Evolutionary conservation across 2,113 vertebrate genomes (phyloP).

Genomic region (Sander lucioperca): DNA sequence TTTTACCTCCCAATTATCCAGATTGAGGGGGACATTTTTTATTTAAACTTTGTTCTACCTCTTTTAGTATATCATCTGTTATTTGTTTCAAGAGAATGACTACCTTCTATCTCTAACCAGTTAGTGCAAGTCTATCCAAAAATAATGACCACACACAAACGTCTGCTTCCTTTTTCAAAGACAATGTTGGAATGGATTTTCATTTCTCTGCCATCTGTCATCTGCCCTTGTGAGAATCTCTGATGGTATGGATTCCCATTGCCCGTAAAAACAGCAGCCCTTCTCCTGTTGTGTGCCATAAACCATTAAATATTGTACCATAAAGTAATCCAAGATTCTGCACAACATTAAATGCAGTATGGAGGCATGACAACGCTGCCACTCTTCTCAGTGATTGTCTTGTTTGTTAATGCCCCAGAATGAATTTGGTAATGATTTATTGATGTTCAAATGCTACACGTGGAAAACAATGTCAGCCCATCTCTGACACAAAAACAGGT

Average conservation of each 20-base stretch:
- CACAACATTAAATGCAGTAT: background rate
- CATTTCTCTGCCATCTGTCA: slow-evolving; percentile 2
- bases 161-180: slow-evolving; percentile 18
- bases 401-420: background rate
- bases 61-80: background rate
- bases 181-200: slow-evolving; percentile 18
- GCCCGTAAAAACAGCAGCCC: background rate
- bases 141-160: background rate
- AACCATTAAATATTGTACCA: background rate
- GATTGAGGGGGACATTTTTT: background rate
- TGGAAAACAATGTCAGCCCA: background rate
- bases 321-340: background rate
- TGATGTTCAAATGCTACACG: slow-evolving; percentile 21
- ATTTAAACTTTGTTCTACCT: background rate
- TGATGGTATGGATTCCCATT: slow-evolving; percentile 8
- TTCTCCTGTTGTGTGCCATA: background rate
- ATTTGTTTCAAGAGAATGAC: background rate
- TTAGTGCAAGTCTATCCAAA: background rate
- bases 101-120: background rate
- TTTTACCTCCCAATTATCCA: background rate
- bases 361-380: background rate
- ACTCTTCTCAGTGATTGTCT: background rate
- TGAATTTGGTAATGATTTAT: slow-evolving; percentile 6
- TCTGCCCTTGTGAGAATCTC: slow-evolving; percentile 11
- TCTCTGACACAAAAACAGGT: slow-evolving; percentile 44